phyloP scores from a whole-genome alignment of 2,113 vertebrate species.

The Amphilophus citrinellus region DNA sequence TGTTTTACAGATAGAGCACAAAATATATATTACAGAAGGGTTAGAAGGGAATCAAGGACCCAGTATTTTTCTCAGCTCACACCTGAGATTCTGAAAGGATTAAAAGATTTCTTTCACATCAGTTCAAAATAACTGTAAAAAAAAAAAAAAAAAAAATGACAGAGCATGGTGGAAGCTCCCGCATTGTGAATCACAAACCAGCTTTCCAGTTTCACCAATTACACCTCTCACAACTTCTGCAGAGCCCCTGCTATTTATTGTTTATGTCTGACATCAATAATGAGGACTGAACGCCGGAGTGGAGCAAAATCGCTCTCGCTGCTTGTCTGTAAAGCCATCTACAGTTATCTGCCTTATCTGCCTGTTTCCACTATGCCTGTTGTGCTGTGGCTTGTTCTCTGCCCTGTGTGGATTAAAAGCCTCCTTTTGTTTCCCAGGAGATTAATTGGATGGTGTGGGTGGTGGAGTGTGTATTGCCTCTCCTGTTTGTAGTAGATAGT shows the following conservation, averaged over 20 bases:
- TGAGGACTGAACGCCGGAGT: background rate
- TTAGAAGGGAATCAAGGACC: background rate
- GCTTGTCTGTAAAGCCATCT: slow-evolving; percentile 54
- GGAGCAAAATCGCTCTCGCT: slow-evolving; percentile 9
- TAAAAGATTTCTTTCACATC: slow-evolving; percentile 33
- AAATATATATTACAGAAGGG: slow-evolving; percentile 20
- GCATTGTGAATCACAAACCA: slow-evolving; percentile 33
- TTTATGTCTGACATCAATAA: slow-evolving; percentile 33
- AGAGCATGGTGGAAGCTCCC: background rate
- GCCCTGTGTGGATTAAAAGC: slow-evolving; percentile 52
- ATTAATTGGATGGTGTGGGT: slow-evolving; percentile 57
- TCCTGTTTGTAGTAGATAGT: slow-evolving; percentile 43
- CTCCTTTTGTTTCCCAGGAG: slow-evolving; percentile 57
- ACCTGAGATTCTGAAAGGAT: slow-evolving; percentile 7
- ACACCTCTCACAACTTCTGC: background rate
- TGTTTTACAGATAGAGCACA: background rate
- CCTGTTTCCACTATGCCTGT: slow-evolving; percentile 42
- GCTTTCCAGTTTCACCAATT: slow-evolving; percentile 21
- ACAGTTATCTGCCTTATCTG: slow-evolving; percentile 64
- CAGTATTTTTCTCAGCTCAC: slow-evolving; percentile 31
- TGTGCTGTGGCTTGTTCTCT: slow-evolving; percentile 44
- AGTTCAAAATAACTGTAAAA: slow-evolving; percentile 8
- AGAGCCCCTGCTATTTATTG: slow-evolving; percentile 35
- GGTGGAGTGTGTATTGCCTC: slow-evolving; percentile 14
- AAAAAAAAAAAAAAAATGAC: background rate